A percentile compares a stretch with the other conserved stretches of the same genome.
phyloP scores from a whole-genome alignment of 2,888 invertebrate genomes.

The Muschampia plurimacula region DNA sequence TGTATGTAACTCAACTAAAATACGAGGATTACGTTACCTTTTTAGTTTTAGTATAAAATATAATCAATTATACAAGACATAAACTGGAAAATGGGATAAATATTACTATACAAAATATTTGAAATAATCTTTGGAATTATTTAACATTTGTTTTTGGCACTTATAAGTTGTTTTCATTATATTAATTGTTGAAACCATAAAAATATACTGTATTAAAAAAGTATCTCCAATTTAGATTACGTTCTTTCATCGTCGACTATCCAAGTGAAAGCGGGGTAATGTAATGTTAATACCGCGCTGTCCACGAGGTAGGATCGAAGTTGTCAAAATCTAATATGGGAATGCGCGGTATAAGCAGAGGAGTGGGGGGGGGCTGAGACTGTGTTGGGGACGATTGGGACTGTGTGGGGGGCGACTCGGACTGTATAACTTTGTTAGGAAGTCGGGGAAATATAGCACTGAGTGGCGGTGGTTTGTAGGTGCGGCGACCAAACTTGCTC shows the following conservation, averaged over 20 bases:
- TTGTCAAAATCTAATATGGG: conserved; percentile 71
- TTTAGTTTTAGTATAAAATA: background rate
- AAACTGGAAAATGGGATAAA: no score
- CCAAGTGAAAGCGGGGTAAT: background rate
- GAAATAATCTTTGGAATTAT: conserved; percentile 7
- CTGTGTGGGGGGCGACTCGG: background rate
- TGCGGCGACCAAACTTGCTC: conserved; percentile 69
- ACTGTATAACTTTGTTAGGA: background rate
- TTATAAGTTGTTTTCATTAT: background rate
- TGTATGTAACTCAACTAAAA: background rate
- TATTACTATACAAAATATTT: background rate
- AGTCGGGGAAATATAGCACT: conserved; percentile 29
- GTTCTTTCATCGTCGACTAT: background rate
- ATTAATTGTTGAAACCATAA: background rate
- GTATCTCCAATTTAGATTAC: background rate
- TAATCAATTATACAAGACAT: no score
- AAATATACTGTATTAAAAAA: background rate
- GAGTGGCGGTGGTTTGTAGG: conserved; percentile 48
- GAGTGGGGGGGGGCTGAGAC: conserved; percentile 60
- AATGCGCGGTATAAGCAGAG: conserved; percentile 67
- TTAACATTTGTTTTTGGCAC: conserved; percentile 1
- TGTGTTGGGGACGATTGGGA: conserved; percentile 26
- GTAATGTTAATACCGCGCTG: conserved; percentile 65
- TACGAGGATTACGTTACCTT: background rate
- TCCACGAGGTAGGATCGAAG: conserved; percentile 78